Base-by-base conservation (phyloP, 2,888 invertebrate species). In the Mactromeris polynyma region DNA sequence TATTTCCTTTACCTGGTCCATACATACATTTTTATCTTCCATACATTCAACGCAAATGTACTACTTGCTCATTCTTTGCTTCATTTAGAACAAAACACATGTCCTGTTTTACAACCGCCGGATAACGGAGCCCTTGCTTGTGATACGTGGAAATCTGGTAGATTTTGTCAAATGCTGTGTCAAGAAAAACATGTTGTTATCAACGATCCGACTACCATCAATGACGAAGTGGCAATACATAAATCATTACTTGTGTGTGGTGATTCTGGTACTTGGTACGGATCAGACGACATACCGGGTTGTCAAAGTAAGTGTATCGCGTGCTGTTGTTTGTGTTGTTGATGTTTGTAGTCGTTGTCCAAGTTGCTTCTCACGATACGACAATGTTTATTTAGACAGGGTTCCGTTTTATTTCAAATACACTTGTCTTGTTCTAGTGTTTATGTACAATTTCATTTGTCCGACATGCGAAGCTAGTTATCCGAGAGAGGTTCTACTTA, bases 231-330 rank as follows among this genome's bases (percentile, higher is more conserved):
- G 19, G 19, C 19, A 7, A 31, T 54, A 21, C 85, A 89, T 17
- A 51, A 58, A 31, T 17, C 11, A 38, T 69, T 87, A 36, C 80
- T 82, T 38, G 87, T 89, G 1, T 93, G 93, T 81, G 89, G 90
- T 17, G 90, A 89, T n/a, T 81, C 85, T 19, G 91, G 92, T 19
- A 83, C n/a, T 14, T 92, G 92, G 92, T 80, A 42, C 14, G 26
- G 84, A 33, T 26, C 78, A 11, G 51, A n/a, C 7, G 46, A 85
- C 4, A 54, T 93, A 2, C 92, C 93, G 2, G 82, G 86, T 33
- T 93, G 93, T 79, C 73, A 54, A 85, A 77, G 93, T 93, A 89
- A 33, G 36, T 73, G 1, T n/a, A n/a, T 1, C 2, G 26, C n/a
- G 26, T 64, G 19, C 17, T 73, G n/a, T 73, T 36, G 31, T 2